A percentile compares a stretch with the other conserved stretches of the same genome.
Conservation (phyloP, 2,113 vertebrate genomes). For the Entelurus aequoreus region DNA sequence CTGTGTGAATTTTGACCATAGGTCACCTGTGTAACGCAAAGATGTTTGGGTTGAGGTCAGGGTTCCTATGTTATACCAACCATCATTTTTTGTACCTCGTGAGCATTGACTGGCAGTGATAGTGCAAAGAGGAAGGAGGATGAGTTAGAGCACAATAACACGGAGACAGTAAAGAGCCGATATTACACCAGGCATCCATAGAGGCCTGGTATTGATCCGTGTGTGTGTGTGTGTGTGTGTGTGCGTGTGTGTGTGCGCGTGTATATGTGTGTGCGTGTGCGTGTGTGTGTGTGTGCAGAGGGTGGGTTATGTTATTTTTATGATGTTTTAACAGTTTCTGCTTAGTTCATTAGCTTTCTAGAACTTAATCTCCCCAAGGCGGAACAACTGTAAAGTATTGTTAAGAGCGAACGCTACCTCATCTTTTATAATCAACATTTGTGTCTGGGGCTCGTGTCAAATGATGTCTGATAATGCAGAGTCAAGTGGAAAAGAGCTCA, state of each 20-base stretch:
- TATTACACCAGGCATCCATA: slow-evolving; percentile 68
- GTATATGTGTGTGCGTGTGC: slow-evolving; percentile 8
- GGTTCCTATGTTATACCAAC: neutral
- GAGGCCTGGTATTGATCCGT: slow-evolving; percentile 71
- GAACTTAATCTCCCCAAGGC: slow-evolving; percentile 36
- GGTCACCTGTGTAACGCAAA: no score
- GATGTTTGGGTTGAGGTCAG: neutral
- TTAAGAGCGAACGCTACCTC: slow-evolving; percentile 15
- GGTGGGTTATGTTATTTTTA: slow-evolving; percentile 46
- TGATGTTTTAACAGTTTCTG: slow-evolving; percentile 32
- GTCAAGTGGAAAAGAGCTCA: neutral
- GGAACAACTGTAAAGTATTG: slow-evolving; percentile 19
- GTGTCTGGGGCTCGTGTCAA: neutral
- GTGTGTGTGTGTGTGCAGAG: slow-evolving; percentile 8
- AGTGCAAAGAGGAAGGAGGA: slow-evolving; percentile 46
- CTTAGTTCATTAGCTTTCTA: slow-evolving; percentile 60
- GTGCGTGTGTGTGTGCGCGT: slow-evolving; percentile 19
- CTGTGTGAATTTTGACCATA: neutral
- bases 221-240: slow-evolving; percentile 14
- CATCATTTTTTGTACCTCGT: neutral
- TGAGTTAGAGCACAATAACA: slow-evolving; percentile 78
- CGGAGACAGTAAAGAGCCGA: slow-evolving; percentile 68
- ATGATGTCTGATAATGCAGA: neutral
- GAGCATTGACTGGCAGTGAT: slow-evolving; percentile 22
- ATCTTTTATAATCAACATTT: slow-evolving; percentile 21